Percentiles rank a stretch among this genome's conserved stretches.
Conservation (phyloP, 2,113 vertebrate genomes). For the Uria aalge region DNA sequence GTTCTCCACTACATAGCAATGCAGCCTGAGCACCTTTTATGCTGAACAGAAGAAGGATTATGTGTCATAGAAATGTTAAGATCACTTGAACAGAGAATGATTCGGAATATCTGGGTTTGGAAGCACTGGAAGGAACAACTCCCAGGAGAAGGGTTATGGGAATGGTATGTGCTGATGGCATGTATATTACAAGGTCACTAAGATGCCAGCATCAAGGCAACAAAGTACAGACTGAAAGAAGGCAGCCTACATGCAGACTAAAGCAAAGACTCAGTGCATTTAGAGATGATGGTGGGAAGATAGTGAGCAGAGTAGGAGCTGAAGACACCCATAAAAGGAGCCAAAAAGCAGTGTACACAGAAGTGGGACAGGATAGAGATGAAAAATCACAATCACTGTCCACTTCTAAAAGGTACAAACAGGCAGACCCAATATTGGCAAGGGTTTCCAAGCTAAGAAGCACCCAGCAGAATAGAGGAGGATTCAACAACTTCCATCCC, state of each 20-base stretch:
- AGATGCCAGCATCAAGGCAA: neutral
- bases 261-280: neutral
- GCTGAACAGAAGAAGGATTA: neutral
- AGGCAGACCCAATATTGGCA: neutral
- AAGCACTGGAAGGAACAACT: neutral
- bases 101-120: neutral
- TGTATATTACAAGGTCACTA: neutral
- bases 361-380: neutral
- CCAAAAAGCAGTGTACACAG: neutral
- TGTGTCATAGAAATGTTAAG: neutral
- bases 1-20: neutral
- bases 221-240: neutral
- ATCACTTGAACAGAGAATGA: neutral
- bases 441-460: neutral
- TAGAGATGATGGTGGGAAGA: neutral
- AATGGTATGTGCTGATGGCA: neutral
- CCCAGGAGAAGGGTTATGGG: neutral
- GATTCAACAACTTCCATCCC: neutral
- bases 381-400: neutral
- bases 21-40: neutral
- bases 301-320: neutral
- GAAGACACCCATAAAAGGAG: neutral
- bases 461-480: neutral
- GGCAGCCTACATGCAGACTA: neutral
- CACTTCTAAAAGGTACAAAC: neutral